Evolutionary conservation across 1,140 invertebrate species (phyloP).

Genomic region (Eriocheir sinensis): DNA sequence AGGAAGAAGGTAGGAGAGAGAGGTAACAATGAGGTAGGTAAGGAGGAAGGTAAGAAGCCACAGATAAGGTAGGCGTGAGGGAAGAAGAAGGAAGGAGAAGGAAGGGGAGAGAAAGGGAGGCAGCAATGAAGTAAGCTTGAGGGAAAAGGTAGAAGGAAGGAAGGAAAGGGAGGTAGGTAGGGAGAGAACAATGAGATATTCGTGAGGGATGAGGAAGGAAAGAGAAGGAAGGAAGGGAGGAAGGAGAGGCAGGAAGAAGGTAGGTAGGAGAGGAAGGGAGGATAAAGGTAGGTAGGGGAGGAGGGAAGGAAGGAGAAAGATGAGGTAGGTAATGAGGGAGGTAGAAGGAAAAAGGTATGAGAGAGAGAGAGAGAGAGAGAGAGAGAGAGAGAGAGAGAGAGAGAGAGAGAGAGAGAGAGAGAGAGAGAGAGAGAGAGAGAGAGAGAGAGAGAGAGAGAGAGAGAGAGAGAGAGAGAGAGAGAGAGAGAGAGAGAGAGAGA

Average conservation of each 20-base stretch:
- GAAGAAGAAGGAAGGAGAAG: constrained; percentile 4
- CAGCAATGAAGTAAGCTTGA: not conserved
- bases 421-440: not conserved
- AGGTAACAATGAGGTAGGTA: no score
- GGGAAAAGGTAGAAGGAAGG: not conserved
- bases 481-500: constrained; percentile 40
- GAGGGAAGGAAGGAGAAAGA: not conserved
- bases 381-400: not conserved
- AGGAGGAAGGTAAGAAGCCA: no score
- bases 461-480: constrained; percentile 43
- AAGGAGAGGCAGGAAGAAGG: not conserved
- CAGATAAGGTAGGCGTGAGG: not conserved
- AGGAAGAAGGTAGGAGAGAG: no score
- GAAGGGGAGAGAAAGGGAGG: constrained; percentile 30
- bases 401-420: not conserved
- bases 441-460: not conserved
- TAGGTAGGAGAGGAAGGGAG: not conserved
- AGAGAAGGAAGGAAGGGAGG: not conserved
- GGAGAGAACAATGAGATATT: not conserved
- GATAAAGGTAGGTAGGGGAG: not conserved
- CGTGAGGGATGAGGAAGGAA: not conserved
- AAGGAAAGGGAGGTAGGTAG: not conserved
- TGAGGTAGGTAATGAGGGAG: not conserved
- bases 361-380: constrained; percentile 42
- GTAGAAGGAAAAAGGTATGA: not conserved